These are phyloP conservation scores for Lanistes nyassanus DNA, from an alignment of 1,140 invertebrate species.

Conservation along the genomic window DNA sequence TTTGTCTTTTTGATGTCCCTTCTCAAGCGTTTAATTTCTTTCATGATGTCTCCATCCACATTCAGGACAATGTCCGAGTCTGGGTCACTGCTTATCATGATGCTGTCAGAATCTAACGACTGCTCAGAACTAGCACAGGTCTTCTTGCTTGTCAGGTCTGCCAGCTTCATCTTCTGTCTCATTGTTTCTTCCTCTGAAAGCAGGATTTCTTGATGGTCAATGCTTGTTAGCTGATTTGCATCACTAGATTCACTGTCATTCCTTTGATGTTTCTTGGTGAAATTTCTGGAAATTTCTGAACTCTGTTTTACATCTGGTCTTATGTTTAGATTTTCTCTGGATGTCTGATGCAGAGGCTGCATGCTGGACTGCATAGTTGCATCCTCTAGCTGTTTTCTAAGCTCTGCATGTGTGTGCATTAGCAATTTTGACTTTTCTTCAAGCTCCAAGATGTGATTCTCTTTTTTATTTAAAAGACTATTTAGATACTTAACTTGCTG, in stretches of 20 bases:
- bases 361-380: constrained; percentile 21
- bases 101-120: constrained; percentile 17
- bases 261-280: background rate
- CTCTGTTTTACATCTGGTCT: background rate
- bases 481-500: constrained; percentile 25
- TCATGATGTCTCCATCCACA: constrained; percentile 42
- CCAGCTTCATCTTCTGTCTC: background rate
- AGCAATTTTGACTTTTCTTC: constrained; percentile 31
- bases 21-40: constrained; percentile 48
- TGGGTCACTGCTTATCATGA: constrained; percentile 11
- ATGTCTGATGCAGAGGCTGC: background rate
- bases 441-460: constrained; percentile 28
- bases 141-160: constrained; percentile 4
- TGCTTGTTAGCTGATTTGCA: background rate
- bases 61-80: constrained; percentile 37
- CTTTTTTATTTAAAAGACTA: constrained; percentile 29
- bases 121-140: background rate
- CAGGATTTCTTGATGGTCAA: constrained; percentile 7
- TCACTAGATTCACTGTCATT: no score
- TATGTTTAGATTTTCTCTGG: constrained; percentile 9
- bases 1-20: constrained; percentile 54
- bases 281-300: background rate
- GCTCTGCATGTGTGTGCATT: constrained; percentile 8
- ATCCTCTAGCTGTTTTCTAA: constrained; percentile 13
- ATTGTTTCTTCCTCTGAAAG: constrained; percentile 2